Evolutionary conservation across 2,797 vertebrate species (phyloP), one percentile per base, ranked within the genome.

Genomic region (Characodon lateralis): DNA sequence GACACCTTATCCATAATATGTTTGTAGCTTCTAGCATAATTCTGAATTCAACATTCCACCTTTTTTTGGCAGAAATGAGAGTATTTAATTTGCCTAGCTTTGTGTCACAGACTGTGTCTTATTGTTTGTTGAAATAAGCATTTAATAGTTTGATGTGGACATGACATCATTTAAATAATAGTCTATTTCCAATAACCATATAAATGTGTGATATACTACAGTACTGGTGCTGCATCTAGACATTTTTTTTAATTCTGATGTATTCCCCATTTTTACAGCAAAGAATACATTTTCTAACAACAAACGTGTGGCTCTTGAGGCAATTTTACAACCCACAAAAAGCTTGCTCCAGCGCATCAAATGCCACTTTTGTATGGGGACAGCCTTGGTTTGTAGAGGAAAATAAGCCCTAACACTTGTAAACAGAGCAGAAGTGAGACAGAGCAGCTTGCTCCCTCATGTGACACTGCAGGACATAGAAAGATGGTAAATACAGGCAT

Each of bases 391-490:
- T 82, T 56, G 26, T 65, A 8, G 50, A 76, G 84, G 83, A 84
- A 87, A 87, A 82, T 78, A 59, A 83, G 71, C 78, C 72, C 53
- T 74, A 76, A 31, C 59, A 24, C 76, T 77, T 73, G 79, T 89
- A 86, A 87, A 89, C 83, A 85, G 79, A 84, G 81, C 22, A 71
- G 58, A 79, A 73, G 77, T 53, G 83, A 85, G 77, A 82, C 14
- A 78, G 85, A 85, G 84, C 48, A 4, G 78, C 66, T 77, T 74
- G 88, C 82, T 81, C 78, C 82, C 88, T 83, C 78, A 84, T 81
- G 87, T 82, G 90, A 88, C 86, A 72, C 88, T 72, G 89, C 85
- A 81, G 89, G 89, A 87, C 82, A 83, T 87, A 89, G 80, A 87
- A 78, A 75, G 85, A 89, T 73, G 74, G 85, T 84, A 90, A 89